phyloP scores from a whole-genome alignment of 2,888 invertebrate genomes.

The Drosophila mayaguana region DNA sequence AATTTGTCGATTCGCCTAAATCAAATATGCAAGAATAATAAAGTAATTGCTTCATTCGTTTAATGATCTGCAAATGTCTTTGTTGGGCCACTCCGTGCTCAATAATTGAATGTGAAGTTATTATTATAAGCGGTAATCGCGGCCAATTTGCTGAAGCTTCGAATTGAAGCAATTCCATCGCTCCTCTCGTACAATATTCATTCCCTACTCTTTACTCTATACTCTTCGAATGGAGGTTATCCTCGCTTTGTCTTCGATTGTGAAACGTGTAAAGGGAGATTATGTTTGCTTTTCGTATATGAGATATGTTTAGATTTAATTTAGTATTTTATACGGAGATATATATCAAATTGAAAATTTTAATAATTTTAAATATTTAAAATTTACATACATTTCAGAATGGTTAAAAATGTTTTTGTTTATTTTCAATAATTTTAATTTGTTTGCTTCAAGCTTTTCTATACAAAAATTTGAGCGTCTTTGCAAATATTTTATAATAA shows the following conservation, averaged over 20 bases:
- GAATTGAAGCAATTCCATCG: not conserved
- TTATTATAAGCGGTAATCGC: constrained; percentile 50
- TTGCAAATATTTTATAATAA: too few relatives aligned
- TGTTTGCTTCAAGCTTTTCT: too few relatives aligned
- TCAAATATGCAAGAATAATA: constrained; percentile 66
- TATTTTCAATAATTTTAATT: too few relatives aligned
- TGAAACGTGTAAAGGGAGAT: not conserved
- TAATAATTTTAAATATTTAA: too few relatives aligned
- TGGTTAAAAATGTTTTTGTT: too few relatives aligned
- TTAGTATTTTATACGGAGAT: too few relatives aligned
- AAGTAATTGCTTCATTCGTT: constrained; percentile 77
- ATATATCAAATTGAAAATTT: too few relatives aligned
- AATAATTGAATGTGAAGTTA: constrained; percentile 54
- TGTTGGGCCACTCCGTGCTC: constrained; percentile 27
- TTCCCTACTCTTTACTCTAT: not conserved
- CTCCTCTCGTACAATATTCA: constrained; percentile 1
- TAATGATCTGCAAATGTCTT: constrained; percentile 69
- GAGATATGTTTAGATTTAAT: too few relatives aligned
- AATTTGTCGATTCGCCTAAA: constrained; percentile 31
- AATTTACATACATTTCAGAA: too few relatives aligned
- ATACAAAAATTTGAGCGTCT: too few relatives aligned
- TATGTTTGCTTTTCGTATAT: too few relatives aligned
- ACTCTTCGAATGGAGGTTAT: not conserved
- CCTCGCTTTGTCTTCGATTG: not conserved
- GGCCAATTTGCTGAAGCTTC: constrained; percentile 44